Base-by-base conservation (phyloP, 2,888 invertebrate species). In the Pharmacophagus antenor region DNA sequence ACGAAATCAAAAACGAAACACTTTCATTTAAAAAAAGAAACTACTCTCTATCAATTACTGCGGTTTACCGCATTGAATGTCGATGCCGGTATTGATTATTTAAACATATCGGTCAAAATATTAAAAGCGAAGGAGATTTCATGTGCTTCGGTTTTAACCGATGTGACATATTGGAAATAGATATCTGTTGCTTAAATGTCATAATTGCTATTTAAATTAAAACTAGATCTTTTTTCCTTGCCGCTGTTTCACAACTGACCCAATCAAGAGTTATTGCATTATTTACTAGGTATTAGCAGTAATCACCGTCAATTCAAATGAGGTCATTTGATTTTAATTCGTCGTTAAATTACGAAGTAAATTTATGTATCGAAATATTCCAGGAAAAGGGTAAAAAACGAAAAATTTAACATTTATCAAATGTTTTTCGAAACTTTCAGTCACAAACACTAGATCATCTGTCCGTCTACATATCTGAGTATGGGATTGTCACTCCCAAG, bases 1-100 rank as follows among this genome's bases (percentile, higher is more conserved):
- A 57, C 15, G 5, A 27, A 15, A 20, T 48, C 6, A 56, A 50
- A 49, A 50, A 42, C 25, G 41, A 25, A 44, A 31, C 31, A 57
- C 50, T 57, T 51, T 44, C 50, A 21, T 31, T 57, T 12, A 51
- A 31, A 51, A 27, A 23, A 20, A 25, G n/a, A 37, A 18, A 18
- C 6, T 5, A n/a, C n/a, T 37, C 37, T 10, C n/a, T 0, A 17
- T 10, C 27, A 27, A 17, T 10, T 44, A 17, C 18, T 20, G 42
- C 42, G 42, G 42, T 44, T 44, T 44, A n/a, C 18, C 18, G 20
- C 42, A 10, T 17, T 44, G 10, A 44, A 8, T 18, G 18, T n/a
- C 42, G 42, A 17, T 44, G 42, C 37, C n/a, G 37, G 37, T 37
- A 37, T 37, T 37, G 37, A 37, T 37, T 37, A 37, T 37, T 37